Percentiles rank a stretch among this genome's conserved stretches.
Evolutionary conservation across 2,113 vertebrate genomes (phyloP).

Genomic region (Poeciliopsis retropinna): DNA sequence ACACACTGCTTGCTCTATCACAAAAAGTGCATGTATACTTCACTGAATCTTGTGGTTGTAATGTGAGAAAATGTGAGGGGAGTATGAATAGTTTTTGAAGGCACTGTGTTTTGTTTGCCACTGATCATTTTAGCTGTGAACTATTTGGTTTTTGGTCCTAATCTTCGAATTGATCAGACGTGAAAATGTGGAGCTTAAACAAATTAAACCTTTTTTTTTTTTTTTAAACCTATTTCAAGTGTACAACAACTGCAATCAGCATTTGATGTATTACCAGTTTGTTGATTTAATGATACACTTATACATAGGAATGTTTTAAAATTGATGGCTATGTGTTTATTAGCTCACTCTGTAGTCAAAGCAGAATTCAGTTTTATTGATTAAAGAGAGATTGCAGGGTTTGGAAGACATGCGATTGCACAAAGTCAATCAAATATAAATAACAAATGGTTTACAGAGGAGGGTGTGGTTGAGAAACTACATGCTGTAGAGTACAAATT

Average conservation of each 20-base stretch:
- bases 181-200: conserved; percentile 22
- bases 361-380: conserved; percentile 54
- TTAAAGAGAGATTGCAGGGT: conserved; percentile 39
- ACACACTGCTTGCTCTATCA: background rate
- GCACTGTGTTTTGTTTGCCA: conserved; percentile 21
- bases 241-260: conserved; percentile 23
- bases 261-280: conserved; percentile 42
- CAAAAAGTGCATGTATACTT: background rate
- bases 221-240: conserved; percentile 37
- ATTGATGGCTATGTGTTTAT: conserved; percentile 31
- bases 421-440: conserved; percentile 30
- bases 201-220: conserved; percentile 23
- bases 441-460: conserved; percentile 17
- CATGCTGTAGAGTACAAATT: conserved; percentile 53
- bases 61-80: background rate
- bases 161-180: conserved; percentile 36
- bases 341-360: conserved; percentile 47
- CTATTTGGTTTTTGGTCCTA: conserved; percentile 47
- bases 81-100: background rate
- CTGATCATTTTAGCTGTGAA: conserved; percentile 40
- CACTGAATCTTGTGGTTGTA: background rate
- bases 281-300: conserved; percentile 41
- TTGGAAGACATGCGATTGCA: conserved; percentile 51
- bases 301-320: conserved; percentile 48
- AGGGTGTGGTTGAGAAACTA: conserved; percentile 56